Evolutionary conservation across 2,888 invertebrate genomes (phyloP).

Genomic region (Tinea pellionella): DNA sequence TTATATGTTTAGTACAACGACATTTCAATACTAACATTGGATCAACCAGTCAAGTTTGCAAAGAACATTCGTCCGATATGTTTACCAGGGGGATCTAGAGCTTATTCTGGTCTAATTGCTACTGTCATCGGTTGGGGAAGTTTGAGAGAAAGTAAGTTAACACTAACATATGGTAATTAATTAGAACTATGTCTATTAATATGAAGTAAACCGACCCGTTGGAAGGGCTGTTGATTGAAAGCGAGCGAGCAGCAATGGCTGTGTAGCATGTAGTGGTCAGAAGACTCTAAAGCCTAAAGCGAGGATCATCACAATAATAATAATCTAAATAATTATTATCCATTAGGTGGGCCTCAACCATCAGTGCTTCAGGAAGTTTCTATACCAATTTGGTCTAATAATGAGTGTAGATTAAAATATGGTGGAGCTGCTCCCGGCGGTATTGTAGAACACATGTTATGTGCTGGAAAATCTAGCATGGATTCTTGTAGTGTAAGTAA

Average conservation of each 20-base stretch:
- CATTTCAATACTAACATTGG: conserved; percentile 82
- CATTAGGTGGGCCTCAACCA: conserved; percentile 83
- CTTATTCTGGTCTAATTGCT: conserved; percentile 76
- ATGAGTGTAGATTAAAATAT: conserved; percentile 82
- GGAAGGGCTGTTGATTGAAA: too few relatives aligned
- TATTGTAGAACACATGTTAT: conserved; percentile 88
- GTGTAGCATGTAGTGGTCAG: too few relatives aligned
- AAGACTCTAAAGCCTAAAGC: too few relatives aligned
- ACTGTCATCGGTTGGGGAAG: conserved; percentile 94
- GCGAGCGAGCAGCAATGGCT: too few relatives aligned
- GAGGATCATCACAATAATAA: too few relatives aligned
- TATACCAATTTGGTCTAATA: conserved; percentile 85
- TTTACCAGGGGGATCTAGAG: conserved; percentile 71
- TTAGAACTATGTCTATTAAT: too few relatives aligned
- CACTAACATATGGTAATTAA: not conserved
- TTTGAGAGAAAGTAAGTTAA: conserved; percentile 76
- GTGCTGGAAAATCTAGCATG: conserved; percentile 85
- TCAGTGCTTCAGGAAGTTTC: conserved; percentile 84
- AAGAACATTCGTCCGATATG: conserved; percentile 83
- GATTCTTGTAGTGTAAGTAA: conserved; percentile 90
- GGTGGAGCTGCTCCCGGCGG: conserved; percentile 90
- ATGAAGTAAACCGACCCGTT: too few relatives aligned
- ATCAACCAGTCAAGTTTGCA: conserved; percentile 78
- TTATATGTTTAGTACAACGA: conserved; percentile 77
- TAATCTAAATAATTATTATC: not conserved